These are phyloP conservation scores for Rhinophrynus dorsalis DNA, from an alignment of 2,797 vertebrate genomes.

Conservation along the genomic window DNA sequence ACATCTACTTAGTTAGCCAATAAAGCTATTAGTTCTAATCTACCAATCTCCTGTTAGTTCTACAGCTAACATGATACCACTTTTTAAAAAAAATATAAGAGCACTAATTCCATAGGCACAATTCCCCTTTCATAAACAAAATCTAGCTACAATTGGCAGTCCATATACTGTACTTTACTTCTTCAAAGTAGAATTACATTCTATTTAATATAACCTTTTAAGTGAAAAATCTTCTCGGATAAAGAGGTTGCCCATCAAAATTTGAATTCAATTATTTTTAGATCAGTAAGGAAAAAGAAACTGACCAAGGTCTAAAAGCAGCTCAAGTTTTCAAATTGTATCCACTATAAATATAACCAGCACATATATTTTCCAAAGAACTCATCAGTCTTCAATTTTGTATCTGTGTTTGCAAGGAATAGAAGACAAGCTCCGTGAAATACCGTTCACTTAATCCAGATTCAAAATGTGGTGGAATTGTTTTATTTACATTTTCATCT, in stretches of 20 bases:
- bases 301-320: slow-evolving; percentile 23
- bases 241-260: slow-evolving; percentile 12
- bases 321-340: slow-evolving; percentile 11
- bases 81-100: too few relatives aligned
- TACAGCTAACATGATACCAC: too few relatives aligned
- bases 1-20: too few relatives aligned
- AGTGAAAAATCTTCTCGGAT: slow-evolving; percentile 11
- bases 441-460: neutral
- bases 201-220: neutral
- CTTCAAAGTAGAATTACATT: slow-evolving; percentile 7
- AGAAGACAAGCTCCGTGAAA: neutral
- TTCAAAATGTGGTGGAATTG: neutral
- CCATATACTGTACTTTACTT: neutral
- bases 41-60: too few relatives aligned
- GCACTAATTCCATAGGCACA: too few relatives aligned
- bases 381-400: slow-evolving; percentile 19
- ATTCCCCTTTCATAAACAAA: too few relatives aligned
- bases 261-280: slow-evolving; percentile 15
- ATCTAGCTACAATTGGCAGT: too few relatives aligned
- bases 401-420: neutral
- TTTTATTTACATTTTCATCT: neutral
- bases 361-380: slow-evolving; percentile 11
- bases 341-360: neutral
- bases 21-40: too few relatives aligned
- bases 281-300: neutral